Base-by-base conservation (phyloP, 1,140 invertebrate genomes). In the Drosophila funebris region DNA sequence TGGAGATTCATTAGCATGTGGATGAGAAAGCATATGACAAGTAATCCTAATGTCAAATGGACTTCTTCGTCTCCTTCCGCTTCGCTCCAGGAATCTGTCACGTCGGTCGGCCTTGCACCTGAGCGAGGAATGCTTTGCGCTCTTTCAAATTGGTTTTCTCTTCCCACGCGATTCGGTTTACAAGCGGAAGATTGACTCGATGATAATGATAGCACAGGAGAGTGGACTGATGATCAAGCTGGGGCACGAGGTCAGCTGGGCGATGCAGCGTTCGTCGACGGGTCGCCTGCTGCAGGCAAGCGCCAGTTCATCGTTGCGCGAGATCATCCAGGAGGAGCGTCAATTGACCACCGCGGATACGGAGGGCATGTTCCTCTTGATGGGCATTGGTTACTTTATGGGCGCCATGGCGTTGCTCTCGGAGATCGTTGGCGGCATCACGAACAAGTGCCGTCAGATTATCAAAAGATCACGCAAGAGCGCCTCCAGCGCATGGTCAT, bases 331-430 rank as follows among this genome's bases (percentile, higher is more conserved):
- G 90, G 94, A 95, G 91, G 95, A 96, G 85, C 93, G 95, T 54
- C 94, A 94, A 43, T 77, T 96, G 18, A 94, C 94, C 0, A 91
- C 96, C 33, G 95, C 95, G 77, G 95, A 96, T 68, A 96, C 95
- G 1, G 95, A 96, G 92, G 96, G 96, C 4, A 96, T 96, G 95
- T 96, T 96, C 78, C 90, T 96, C 5, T 92, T 96, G 1, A 92
- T 96, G 50, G 95, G 93, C 1, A 93, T 94, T 36, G 96, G 96
- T 0, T 95, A 94, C 88, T 82, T 94, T 0, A 72, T 95, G 9
- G 95, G 94, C 3, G 92, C 87, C 1, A 82, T 91, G 11, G 93
- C 93, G 4, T 88, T 94, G 16, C 63, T 94, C 3, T 95, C 93
- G 0, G 94, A 94, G 91, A 94, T 93, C 91, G 93, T 95, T 64